These are phyloP conservation scores for Drosophila pseudotalamancana DNA, from an alignment of 2,888 invertebrate species.

Conservation along the genomic window DNA sequence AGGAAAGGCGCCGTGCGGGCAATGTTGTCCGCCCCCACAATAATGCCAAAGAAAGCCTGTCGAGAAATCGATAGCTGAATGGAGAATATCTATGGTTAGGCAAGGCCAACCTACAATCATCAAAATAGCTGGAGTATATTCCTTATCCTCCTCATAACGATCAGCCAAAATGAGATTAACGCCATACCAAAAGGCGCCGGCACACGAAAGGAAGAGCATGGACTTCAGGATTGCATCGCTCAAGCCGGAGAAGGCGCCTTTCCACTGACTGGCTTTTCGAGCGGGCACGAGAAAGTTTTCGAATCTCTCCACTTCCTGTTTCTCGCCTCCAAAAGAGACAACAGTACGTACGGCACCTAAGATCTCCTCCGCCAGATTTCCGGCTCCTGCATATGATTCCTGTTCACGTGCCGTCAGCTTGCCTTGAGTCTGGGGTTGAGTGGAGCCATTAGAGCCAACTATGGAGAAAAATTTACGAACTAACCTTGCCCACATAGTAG, in stretches of 20 bases:
- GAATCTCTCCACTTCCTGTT: conserved; percentile 89
- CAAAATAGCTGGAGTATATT: conserved; percentile 89
- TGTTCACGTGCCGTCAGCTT: conserved; percentile 88
- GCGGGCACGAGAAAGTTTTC: conserved; percentile 87
- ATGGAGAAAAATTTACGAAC: background rate
- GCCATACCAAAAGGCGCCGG: conserved; percentile 93
- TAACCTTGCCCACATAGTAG: conserved; percentile 90
- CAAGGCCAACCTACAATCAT: conserved; percentile 88
- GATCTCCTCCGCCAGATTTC: conserved; percentile 91
- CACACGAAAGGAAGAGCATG: conserved; percentile 90
- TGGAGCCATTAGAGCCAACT: background rate
- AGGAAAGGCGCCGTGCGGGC: conserved; percentile 91
- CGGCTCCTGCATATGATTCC: conserved; percentile 90
- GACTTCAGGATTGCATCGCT: conserved; percentile 90
- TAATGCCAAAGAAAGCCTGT: conserved; percentile 89
- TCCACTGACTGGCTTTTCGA: conserved; percentile 87
- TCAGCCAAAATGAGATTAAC: conserved; percentile 89
- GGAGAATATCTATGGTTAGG: rapidly evolving
- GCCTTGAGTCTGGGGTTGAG: conserved; percentile 86
- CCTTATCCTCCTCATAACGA: conserved; percentile 86
- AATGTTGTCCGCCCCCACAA: conserved; percentile 91
- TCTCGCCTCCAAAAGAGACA: conserved; percentile 91
- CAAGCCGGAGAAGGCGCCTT: conserved; percentile 88
- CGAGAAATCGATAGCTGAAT: background rate
- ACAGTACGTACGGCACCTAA: conserved; percentile 90